Percentiles rank a stretch among this genome's conserved stretches.
phyloP scores from a whole-genome alignment of 2,113 vertebrate genomes.

The Indicator maculatus region DNA sequence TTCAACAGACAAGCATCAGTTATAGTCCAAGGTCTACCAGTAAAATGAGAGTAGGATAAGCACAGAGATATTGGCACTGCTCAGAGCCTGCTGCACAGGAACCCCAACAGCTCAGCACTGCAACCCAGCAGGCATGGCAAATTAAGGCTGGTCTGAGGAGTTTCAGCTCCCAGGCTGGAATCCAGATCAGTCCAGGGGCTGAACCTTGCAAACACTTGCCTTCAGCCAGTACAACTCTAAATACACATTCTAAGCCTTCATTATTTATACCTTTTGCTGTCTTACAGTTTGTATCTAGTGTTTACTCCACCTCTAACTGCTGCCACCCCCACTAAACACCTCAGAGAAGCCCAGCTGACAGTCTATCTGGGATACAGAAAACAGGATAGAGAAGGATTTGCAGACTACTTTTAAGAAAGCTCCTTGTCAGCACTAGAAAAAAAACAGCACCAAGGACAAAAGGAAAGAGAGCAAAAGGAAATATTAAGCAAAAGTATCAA shows the following conservation, averaged over 20 bases:
- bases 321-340: background rate
- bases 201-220: background rate
- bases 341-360: background rate
- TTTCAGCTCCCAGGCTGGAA: background rate
- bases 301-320: background rate
- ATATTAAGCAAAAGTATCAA: background rate
- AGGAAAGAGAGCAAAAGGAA: background rate
- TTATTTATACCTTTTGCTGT: background rate
- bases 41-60: background rate
- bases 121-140: background rate
- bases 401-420: background rate
- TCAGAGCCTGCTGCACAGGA: background rate
- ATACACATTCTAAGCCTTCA: background rate
- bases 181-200: background rate
- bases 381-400: background rate
- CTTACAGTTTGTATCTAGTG: background rate
- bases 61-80: accelerated
- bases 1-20: background rate
- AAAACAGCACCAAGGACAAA: background rate
- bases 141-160: background rate
- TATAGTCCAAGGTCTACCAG: background rate
- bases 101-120: background rate
- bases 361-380: background rate
- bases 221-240: background rate
- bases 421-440: background rate